Evolutionary conservation across 1,140 invertebrate species (phyloP), one percentile per base, ranked within the genome.

Genomic region (Lepidurus apus): DNA sequence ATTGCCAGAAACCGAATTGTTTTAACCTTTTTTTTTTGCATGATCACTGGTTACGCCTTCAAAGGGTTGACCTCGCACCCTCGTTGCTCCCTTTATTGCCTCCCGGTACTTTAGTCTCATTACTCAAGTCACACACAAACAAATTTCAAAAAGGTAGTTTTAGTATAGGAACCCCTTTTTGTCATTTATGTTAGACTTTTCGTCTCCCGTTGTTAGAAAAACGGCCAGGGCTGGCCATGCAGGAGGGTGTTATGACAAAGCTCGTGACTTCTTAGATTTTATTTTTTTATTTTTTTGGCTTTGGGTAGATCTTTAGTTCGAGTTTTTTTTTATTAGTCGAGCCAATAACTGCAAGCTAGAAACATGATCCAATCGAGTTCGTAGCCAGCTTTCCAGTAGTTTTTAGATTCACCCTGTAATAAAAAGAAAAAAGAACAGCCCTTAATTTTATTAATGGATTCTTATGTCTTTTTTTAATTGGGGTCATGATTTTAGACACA

Each of bases 11-110:
- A 65, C 53, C 53, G 53, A 65, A 65, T 65, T 65, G 53, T 65
- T 65, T 65, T 65, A 9, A 65, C 21, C 13, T 17, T 65, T 65
- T 65, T 65, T 65, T 47, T 17, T 65, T 65, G 53, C 53, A 65
- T 65, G 53, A 65, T 21, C 45, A 65, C 53, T 13, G 53, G 53
- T 65, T 65, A 65, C 53, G 53, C 53, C 53, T 65, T 65, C 45
- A 65, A 65, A 65, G 53, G 53, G 53, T 65, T 65, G 53, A 65
- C 53, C 53, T 65, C 53, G 53, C 53, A 65, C 53, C 53, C 53
- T 65, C n/a, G 13, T 17, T 17, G 10, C 53, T 21, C 53, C 53
- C 13, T 65, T 65, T 17, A 65, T 65, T n/a, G 34, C 34, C 13
- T 65, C 53, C 53, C 13, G 21, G 53, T 65, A 65, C 13, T 65